phyloP scores from a whole-genome alignment of 2,113 vertebrate species.

The Carassius gibelio region DNA sequence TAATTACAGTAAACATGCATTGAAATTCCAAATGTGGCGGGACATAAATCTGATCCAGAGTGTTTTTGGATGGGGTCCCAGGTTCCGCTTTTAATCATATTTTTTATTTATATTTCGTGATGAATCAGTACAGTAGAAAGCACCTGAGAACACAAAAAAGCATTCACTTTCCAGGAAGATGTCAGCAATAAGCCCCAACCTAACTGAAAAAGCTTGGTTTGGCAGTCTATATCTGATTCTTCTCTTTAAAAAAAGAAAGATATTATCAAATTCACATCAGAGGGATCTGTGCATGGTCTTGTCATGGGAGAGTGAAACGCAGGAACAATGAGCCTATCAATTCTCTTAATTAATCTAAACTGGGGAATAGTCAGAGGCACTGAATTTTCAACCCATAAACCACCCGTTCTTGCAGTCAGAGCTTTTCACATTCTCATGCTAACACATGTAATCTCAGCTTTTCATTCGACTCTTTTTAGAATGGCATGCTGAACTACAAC shows the following conservation, averaged over 20 bases:
- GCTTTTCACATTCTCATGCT: neutral
- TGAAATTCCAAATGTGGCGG: neutral
- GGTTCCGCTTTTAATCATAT: conserved; percentile 1
- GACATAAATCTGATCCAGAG: conserved; percentile 16
- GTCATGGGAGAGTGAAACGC: conserved; percentile 25
- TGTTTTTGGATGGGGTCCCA: conserved; percentile 16
- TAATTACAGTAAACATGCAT: neutral
- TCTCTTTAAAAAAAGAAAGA: neutral
- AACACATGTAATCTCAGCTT: conserved; percentile 13
- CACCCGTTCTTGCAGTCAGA: neutral
- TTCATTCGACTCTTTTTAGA: neutral
- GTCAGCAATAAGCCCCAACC: conserved; percentile 19
- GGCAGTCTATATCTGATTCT: conserved; percentile 28
- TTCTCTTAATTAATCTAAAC: conserved; percentile 49
- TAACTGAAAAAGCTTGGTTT: conserved; percentile 18
- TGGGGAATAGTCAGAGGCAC: conserved; percentile 14
- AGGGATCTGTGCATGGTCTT: conserved; percentile 18
- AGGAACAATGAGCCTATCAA: conserved; percentile 33
- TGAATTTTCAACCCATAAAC: conserved; percentile 19
- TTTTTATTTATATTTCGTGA: neutral
- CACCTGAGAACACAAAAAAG: conserved; percentile 31
- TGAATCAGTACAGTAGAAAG: conserved; percentile 16
- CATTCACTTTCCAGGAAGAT: conserved; percentile 1
- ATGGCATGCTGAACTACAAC: neutral
- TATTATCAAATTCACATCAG: conserved; percentile 35